These are phyloP conservation scores for Lucilia cuprina DNA, from an alignment of 1,140 invertebrate genomes.

Conservation along the genomic window DNA sequence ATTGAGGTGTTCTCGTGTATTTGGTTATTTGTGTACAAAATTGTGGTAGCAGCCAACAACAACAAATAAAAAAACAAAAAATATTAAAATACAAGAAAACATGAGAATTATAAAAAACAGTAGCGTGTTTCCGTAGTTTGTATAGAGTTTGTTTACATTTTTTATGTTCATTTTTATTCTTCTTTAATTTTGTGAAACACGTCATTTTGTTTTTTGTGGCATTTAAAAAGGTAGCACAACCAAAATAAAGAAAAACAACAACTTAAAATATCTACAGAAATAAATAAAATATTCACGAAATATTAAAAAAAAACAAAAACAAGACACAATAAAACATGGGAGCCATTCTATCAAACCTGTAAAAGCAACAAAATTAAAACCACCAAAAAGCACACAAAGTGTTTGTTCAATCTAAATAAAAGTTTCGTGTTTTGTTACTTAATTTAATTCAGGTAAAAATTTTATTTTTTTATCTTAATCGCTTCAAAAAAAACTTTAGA, in stretches of 20 bases:
- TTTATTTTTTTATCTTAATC: conserved; percentile 10
- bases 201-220: conserved; percentile 33
- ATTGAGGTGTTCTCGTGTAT: not conserved
- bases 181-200: conserved; percentile 36
- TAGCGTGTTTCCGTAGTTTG: conserved; percentile 44
- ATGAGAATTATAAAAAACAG: conserved; percentile 22
- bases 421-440: conserved; percentile 59
- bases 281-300: not conserved
- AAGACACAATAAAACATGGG: not conserved
- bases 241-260: conserved; percentile 21
- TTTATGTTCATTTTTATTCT: conserved; percentile 26
- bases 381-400: not conserved
- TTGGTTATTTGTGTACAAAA: no score
- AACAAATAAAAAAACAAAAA: conserved; percentile 32
- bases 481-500: not conserved
- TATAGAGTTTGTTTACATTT: conserved; percentile 38
- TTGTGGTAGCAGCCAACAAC: not conserved
- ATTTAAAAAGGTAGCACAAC: not conserved
- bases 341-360: not conserved
- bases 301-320: not conserved
- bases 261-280: conserved; percentile 17
- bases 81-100: not conserved
- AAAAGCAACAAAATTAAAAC: not conserved
- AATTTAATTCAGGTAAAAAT: conserved; percentile 60
- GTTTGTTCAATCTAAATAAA: conserved; percentile 41